Percentiles rank a stretch among this genome's conserved stretches.
Evolutionary conservation across 2,113 vertebrate genomes (phyloP).

Genomic region (Sigmodon hispidus): DNA sequence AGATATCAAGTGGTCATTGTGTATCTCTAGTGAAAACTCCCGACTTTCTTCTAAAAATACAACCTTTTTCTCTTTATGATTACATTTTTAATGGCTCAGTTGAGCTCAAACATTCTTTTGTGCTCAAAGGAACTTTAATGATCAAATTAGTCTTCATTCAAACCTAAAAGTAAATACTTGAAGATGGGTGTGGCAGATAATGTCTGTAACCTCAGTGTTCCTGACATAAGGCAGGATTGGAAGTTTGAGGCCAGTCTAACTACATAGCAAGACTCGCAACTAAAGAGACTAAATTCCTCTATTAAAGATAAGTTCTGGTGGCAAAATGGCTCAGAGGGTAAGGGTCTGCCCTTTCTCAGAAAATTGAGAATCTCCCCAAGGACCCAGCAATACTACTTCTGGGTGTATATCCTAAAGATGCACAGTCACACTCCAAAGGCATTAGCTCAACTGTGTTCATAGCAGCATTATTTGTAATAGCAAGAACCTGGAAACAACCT

Average conservation of each 20-base stretch:
- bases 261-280: not conserved
- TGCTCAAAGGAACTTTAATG: not conserved
- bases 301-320: not conserved
- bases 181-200: not conserved
- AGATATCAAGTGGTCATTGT: not conserved
- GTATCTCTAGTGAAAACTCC: not conserved
- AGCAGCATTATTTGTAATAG: no score
- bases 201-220: not conserved
- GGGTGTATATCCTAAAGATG: no score
- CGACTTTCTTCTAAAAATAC: slow-evolving; percentile 13
- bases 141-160: slow-evolving; percentile 21
- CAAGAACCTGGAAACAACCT: no score
- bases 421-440: no score
- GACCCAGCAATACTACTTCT: no score
- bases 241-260: not conserved
- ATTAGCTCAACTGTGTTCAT: no score
- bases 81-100: not conserved
- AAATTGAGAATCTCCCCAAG: no score
- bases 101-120: not conserved
- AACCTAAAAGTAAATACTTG: not conserved
- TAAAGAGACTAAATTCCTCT: not conserved
- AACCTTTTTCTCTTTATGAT: not conserved
- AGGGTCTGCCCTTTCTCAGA: not conserved
- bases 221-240: no score
- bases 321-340: not conserved